Conservation (phyloP, 1,140 invertebrate species). For the Lepidurus couesii region DNA sequence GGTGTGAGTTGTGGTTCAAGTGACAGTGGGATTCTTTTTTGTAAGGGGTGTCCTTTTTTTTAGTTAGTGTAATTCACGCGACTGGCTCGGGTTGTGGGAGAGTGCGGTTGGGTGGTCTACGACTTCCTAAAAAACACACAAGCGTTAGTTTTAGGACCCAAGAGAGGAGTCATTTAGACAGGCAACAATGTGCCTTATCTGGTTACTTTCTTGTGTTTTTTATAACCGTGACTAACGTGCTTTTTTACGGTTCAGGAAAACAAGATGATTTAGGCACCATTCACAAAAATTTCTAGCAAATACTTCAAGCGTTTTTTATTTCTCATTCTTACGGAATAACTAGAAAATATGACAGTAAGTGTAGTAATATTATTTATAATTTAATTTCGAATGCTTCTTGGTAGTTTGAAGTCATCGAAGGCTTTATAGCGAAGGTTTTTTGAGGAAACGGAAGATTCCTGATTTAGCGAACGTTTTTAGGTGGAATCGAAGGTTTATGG, state of each 20-base stretch:
- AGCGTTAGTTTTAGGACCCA: neutral
- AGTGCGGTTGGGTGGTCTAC: constrained; percentile 4
- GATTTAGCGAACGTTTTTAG: no score
- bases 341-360: no score
- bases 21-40: neutral
- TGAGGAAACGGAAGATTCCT: no score
- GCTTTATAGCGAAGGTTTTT: no score
- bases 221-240: neutral
- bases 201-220: neutral
- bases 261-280: no score
- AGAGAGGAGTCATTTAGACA: constrained; percentile 1
- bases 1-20: constrained; percentile 14
- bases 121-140: constrained; percentile 5
- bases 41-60: neutral
- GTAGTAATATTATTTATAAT: no score
- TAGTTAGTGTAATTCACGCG: constrained; percentile 1
- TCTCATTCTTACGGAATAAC: no score
- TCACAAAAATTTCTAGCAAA: neutral
- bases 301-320: neutral
- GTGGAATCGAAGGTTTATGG: no score
- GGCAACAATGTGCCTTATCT: constrained; percentile 15
- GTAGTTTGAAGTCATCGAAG: no score
- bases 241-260: neutral
- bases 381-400: no score
- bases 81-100: neutral